Conservation (phyloP, 23 tunicate species). For the Trididemnum miniatum region DNA sequence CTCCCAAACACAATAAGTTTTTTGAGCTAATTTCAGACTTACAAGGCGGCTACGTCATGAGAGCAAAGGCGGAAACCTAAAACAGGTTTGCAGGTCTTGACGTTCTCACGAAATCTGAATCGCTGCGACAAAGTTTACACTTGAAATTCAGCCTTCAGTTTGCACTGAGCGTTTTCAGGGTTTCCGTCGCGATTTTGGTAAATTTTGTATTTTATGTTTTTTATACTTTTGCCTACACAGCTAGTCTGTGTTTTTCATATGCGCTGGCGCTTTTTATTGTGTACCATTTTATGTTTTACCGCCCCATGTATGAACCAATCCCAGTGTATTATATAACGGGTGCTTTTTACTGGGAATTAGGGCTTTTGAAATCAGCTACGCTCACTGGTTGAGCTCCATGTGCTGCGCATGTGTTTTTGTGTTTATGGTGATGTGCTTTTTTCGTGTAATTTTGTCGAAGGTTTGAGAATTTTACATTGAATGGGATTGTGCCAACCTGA, state of each 20-base stretch:
- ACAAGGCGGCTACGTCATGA: not conserved
- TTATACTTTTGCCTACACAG: not conserved
- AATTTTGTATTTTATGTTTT: not conserved
- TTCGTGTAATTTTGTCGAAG: not conserved
- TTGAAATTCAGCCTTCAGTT: too few species aligned
- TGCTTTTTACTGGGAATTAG: not conserved
- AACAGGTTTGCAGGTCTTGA: not conserved
- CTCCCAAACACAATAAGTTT: not conserved
- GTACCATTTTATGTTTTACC: too few species aligned
- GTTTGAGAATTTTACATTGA: too few species aligned
- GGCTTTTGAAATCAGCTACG: not conserved
- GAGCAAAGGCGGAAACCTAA: not conserved
- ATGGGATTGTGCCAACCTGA: too few species aligned
- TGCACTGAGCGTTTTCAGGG: too few species aligned
- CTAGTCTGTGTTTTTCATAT: conserved; percentile 11
- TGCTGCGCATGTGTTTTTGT: too few species aligned
- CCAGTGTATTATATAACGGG: too few species aligned
- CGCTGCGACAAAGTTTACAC: too few species aligned
- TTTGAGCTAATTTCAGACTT: too few species aligned
- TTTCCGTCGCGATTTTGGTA: not conserved
- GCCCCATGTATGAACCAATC: too few species aligned
- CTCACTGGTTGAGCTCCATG: not conserved
- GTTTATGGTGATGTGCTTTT: not conserved
- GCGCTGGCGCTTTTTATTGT: conserved; percentile 20
- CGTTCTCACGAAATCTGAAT: not conserved